phyloP scores from a whole-genome alignment of 2,797 vertebrate species.

The Aeoliscus strigatus region DNA sequence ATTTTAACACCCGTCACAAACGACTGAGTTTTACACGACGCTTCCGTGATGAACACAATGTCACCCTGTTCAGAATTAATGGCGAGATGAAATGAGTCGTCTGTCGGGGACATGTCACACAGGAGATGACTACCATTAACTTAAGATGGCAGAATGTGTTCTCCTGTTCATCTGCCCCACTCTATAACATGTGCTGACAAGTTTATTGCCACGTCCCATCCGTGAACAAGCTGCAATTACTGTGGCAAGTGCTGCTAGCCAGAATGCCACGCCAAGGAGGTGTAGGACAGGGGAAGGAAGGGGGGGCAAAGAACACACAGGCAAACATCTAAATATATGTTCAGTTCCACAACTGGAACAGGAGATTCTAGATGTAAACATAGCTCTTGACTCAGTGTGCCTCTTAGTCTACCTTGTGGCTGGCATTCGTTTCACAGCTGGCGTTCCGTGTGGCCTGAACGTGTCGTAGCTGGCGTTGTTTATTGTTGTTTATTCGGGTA shows the following conservation, averaged over 20 bases:
- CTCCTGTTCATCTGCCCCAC: slow-evolving; percentile 44
- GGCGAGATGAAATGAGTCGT: slow-evolving; percentile 51
- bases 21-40: slow-evolving; percentile 39
- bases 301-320: no score
- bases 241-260: slow-evolving; percentile 43
- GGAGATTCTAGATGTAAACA: no score
- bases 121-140: slow-evolving; percentile 53
- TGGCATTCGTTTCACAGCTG: no score
- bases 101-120: slow-evolving; percentile 41
- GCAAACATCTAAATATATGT: no score
- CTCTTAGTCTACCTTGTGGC: no score
- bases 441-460: no score
- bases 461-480: no score
- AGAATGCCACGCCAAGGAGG: slow-evolving; percentile 25
- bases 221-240: slow-evolving; percentile 58
- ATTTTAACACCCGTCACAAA: slow-evolving; percentile 21
- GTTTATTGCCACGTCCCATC: slow-evolving; percentile 64
- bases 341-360: no score
- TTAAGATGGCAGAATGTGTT: slow-evolving; percentile 45
- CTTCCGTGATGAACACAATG: slow-evolving; percentile 42
- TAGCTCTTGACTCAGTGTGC: no score
- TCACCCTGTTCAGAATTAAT: slow-evolving; percentile 50
- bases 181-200: slow-evolving; percentile 61
- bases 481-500: no score
- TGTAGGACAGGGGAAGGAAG: no score